A percentile compares a stretch with the other conserved stretches of the same genome.
Conservation (phyloP, 2,797 vertebrate species). For the Eospalax fontanierii region DNA sequence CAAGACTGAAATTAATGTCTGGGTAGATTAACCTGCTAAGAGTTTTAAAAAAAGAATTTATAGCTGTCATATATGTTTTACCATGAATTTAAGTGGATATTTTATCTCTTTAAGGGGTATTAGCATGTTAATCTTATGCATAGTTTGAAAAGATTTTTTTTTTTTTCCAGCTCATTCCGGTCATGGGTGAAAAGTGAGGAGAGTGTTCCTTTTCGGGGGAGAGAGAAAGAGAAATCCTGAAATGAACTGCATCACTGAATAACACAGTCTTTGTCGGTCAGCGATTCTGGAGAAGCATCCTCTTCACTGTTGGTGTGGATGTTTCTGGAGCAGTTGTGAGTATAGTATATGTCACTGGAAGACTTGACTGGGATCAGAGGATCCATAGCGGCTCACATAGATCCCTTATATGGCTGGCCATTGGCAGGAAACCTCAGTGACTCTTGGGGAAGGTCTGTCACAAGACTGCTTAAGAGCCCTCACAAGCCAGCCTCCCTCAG, state of each 20-base stretch:
- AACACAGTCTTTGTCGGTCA: slow-evolving; percentile 22
- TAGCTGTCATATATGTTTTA: slow-evolving; percentile 61
- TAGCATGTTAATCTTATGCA: slow-evolving; percentile 16
- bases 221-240: not conserved
- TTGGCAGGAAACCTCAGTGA: not conserved
- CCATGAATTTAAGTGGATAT: slow-evolving; percentile 50
- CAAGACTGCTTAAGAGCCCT: not conserved
- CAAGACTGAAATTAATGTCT: slow-evolving; percentile 61
- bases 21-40: slow-evolving; percentile 65
- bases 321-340: not conserved
- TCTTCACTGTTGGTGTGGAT: not conserved
- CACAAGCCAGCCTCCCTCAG: not conserved
- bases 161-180: not conserved
- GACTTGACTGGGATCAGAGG: not conserved
- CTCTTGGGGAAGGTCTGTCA: not conserved
- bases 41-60: slow-evolving; percentile 66
- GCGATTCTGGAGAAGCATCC: not conserved
- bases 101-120: slow-evolving; percentile 49
- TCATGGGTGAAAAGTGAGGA: not conserved
- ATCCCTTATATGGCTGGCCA: not conserved
- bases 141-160: not conserved
- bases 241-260: not conserved
- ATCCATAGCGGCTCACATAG: not conserved
- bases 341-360: not conserved
- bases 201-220: not conserved